These are phyloP conservation scores for Melozone crissalis DNA, from an alignment of 2,113 vertebrate species.

Conservation along the genomic window DNA sequence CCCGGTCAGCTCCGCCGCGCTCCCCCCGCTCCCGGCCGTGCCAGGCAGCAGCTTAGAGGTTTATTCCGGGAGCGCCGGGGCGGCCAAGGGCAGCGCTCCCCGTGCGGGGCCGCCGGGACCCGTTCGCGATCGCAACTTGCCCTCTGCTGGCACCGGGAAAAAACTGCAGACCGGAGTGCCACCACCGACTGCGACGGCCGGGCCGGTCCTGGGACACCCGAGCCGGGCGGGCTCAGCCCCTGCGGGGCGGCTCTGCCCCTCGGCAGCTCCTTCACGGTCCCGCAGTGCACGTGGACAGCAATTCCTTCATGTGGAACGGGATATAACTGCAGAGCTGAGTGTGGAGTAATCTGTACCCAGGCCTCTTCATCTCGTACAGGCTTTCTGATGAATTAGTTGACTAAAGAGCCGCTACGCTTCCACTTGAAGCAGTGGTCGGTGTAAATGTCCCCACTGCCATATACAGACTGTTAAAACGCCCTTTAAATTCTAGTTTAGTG, in stretches of 20 bases:
- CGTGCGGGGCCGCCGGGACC: neutral
- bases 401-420: neutral
- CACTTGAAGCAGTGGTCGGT: neutral
- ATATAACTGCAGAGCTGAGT: neutral
- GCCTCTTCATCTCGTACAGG: neutral
- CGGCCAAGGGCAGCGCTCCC: slow-evolving; percentile 27
- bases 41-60: slow-evolving; percentile 10
- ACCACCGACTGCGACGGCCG: neutral
- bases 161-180: slow-evolving; percentile 34
- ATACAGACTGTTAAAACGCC: neutral
- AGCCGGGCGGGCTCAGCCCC: too few relatives aligned
- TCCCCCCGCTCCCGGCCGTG: neutral
- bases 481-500: neutral
- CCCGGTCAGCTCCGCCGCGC: neutral
- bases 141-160: slow-evolving; percentile 68
- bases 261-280: neutral
- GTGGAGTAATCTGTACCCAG: neutral
- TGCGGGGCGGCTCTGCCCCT: neutral
- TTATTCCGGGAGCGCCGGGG: neutral
- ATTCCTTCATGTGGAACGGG: neutral
- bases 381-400: neutral
- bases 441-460: neutral
- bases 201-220: neutral
- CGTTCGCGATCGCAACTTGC: slow-evolving; percentile 53
- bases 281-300: neutral